Evolutionary conservation across 2,888 invertebrate genomes (phyloP).

Genomic region (Drosophila picticornis): DNA sequence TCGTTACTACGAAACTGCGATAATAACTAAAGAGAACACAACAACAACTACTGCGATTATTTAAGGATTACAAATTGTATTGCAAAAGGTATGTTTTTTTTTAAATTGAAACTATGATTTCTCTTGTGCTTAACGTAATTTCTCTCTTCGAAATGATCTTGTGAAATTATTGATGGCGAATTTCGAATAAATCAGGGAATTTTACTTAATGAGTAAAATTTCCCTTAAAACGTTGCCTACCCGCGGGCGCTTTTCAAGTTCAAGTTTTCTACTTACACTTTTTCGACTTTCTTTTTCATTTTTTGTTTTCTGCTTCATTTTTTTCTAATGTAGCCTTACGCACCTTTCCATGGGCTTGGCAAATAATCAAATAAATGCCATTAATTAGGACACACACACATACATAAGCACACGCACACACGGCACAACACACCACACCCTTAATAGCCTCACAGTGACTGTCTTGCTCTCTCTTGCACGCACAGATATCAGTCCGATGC

Average conservation of each 20-base stretch:
- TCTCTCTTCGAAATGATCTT: not conserved
- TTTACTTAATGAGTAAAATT: not conserved
- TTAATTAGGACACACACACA: constrained; percentile 69
- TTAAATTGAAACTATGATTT: constrained; percentile 2
- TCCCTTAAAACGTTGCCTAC: constrained; percentile 43
- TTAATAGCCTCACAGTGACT: constrained; percentile 33
- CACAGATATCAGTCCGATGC: constrained; percentile 9
- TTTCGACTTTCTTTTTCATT: constrained; percentile 17
- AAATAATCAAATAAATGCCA: constrained; percentile 73
- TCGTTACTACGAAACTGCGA: constrained; percentile 51
- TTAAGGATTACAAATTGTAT: constrained; percentile 39
- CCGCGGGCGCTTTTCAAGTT: constrained; percentile 49
- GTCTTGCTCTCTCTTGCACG: constrained; percentile 10
- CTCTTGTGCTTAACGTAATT: not conserved
- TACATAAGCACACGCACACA: constrained; percentile 17
- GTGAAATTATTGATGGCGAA: not conserved
- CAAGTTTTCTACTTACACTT: constrained; percentile 34
- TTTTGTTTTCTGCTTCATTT: not conserved
- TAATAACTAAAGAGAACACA: constrained; percentile 19
- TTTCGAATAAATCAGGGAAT: not conserved
- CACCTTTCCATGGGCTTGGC: constrained; percentile 60
- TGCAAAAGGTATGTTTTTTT: constrained; percentile 47
- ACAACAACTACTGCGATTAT: constrained; percentile 25
- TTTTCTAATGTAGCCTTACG: constrained; percentile 37
- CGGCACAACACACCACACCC: constrained; percentile 45